Evolutionary conservation across 2,888 invertebrate genomes (phyloP), one percentile per base, ranked within the genome.

Genomic region (Tetragnatha montana): DNA sequence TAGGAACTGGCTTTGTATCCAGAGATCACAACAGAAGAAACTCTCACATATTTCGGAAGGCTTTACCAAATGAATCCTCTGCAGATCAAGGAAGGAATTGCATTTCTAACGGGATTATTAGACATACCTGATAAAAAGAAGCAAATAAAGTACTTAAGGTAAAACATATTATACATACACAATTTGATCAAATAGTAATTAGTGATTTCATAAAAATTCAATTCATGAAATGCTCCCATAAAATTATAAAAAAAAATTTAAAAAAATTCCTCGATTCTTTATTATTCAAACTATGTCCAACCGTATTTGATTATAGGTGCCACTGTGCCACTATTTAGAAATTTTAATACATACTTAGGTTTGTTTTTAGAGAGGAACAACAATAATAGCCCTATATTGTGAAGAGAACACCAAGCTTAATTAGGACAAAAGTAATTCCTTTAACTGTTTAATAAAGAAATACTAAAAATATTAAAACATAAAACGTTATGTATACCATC

Each of bases 11-110:
- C 92, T 14, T 60, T 92, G n/a, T 92, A 91, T 84, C 89, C 87
- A 10, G 92, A 92, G 78, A 93, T 94, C 86, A 93, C 93, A 8
- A 93, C 94, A 6, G 92, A 92, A n/a, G 94, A 94, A 89, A 94
- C 94, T 0, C 91, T 94, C 73, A 92, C 90, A 49, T 94, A 93
- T 92, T 94, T 94, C 92, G 94, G 94, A 0, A 90, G 93, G 3
- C 91, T 94, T 12, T 93, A 93, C 91, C 92, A 93, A 10, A 93
- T 94, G 93, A 81, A 89, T 2, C 35, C n/a, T 1, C 69, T 17
- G 8, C 51, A 68, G 0, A 90, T 91, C 78, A 86, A 91, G 12
- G 89, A 92, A n/a, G 92, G 94, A 87, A 93, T 92, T 17, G 87
- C 92, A 70, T 94, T 94, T 91, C 92, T 94, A 4, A 70, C 94